These are phyloP conservation scores for Aphelocoma californica DNA, from an alignment of 2,797 vertebrate species.

Conservation along the genomic window DNA sequence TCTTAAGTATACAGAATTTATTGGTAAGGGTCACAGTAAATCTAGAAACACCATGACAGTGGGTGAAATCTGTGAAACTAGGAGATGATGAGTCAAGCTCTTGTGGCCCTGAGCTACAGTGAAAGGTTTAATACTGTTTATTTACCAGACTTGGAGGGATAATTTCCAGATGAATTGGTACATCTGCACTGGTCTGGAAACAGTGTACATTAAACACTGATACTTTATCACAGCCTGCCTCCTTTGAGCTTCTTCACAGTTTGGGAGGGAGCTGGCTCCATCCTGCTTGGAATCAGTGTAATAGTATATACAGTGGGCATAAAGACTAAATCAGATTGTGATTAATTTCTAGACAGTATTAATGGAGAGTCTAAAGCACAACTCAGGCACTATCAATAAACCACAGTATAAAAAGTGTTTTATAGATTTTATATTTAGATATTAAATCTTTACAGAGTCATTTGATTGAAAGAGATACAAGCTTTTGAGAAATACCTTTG, in stretches of 20 bases:
- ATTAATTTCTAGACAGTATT: neutral
- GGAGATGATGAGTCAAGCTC: neutral
- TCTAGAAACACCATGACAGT: neutral
- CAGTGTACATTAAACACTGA: neutral
- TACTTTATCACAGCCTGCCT: neutral
- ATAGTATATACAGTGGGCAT: neutral
- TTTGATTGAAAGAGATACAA: slow-evolving; percentile 31
- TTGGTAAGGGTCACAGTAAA: neutral
- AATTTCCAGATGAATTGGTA: slow-evolving; percentile 4
- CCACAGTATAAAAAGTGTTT: neutral
- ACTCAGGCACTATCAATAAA: slow-evolving; percentile 5
- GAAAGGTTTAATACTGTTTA: neutral
- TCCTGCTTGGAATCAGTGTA: neutral
- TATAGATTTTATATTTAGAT: slow-evolving; percentile 41
- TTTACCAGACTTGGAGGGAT: neutral
- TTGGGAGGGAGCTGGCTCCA: neutral
- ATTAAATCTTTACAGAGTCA: slow-evolving; percentile 56
- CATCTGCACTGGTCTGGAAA: neutral
- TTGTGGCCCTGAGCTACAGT: neutral
- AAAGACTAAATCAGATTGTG: neutral
- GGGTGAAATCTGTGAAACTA: neutral
- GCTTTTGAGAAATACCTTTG: slow-evolving; percentile 40
- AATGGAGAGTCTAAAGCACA: neutral
- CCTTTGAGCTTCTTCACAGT: neutral
- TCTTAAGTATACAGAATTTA: neutral